Percentiles rank a stretch among this genome's conserved stretches.
phyloP scores from a whole-genome alignment of 2,797 vertebrate species.

The Propithecus deckenii region DNA sequence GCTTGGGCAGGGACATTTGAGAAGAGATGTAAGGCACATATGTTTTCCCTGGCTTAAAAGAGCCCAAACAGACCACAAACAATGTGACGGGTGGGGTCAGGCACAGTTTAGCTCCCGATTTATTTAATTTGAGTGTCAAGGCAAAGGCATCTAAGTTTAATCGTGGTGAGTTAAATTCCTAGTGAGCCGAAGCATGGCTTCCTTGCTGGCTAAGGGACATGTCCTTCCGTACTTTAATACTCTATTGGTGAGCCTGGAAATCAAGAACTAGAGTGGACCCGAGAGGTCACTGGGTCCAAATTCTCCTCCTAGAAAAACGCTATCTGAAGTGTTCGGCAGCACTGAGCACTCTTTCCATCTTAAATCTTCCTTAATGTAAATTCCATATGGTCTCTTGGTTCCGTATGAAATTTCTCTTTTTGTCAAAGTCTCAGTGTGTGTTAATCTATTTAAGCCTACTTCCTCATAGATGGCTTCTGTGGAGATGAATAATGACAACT shows the following conservation, averaged over 20 bases:
- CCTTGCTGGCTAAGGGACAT: background rate
- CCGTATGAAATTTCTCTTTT: background rate
- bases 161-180: constrained; percentile 29
- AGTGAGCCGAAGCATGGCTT: background rate
- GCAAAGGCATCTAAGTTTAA: constrained; percentile 22
- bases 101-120: constrained; percentile 25
- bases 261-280: background rate
- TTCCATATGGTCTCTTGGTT: background rate
- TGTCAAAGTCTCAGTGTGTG: background rate
- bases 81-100: constrained; percentile 10
- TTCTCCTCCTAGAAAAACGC: constrained; percentile 1
- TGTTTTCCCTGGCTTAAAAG: constrained; percentile 23
- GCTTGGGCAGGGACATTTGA: constrained; percentile 19
- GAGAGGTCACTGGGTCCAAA: background rate
- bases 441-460: background rate
- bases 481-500: background rate
- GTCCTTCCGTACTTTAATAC: background rate
- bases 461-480: background rate
- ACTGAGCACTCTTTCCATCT: background rate
- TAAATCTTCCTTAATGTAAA: background rate
- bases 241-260: background rate
- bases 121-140: constrained; percentile 66
- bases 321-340: background rate
- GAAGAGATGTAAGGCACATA: background rate
- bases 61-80: constrained; percentile 58